These are phyloP conservation scores for Synergus japonicus DNA, from an alignment of 2,888 invertebrate species.

Conservation along the genomic window DNA sequence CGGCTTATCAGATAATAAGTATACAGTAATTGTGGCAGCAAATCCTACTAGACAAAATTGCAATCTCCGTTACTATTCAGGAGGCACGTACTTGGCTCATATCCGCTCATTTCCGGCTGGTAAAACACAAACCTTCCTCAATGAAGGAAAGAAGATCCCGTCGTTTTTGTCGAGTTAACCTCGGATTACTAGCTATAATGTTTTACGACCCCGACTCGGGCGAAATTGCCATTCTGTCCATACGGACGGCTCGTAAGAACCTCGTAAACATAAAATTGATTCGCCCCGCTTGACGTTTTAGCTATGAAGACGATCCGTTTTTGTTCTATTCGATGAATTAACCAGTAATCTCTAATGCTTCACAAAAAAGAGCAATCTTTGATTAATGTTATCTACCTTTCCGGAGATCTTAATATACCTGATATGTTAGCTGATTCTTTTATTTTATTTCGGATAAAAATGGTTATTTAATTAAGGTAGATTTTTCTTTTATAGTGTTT, in stretches of 20 bases:
- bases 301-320: conserved; percentile 20
- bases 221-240: conserved; percentile 49
- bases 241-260: conserved; percentile 60
- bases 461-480: background rate
- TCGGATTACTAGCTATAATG: conserved; percentile 58
- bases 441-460: too few species aligned
- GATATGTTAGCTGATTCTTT: too few species aligned
- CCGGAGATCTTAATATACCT: background rate
- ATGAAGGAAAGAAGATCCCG: conserved; percentile 39
- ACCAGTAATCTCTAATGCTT: conserved; percentile 18
- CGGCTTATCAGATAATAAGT: too few species aligned
- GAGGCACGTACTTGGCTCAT: background rate
- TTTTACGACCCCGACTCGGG: conserved; percentile 55
- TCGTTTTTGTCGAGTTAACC: conserved; percentile 58
- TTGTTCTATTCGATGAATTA: conserved; percentile 39
- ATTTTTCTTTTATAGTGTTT: background rate
- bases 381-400: background rate
- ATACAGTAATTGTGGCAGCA: too few species aligned
- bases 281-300: conserved; percentile 56
- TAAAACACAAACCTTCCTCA: background rate
- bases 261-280: conserved; percentile 70
- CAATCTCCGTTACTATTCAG: too few species aligned
- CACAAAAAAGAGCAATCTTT: background rate
- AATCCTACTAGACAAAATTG: too few species aligned
- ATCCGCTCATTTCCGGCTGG: background rate